Evolutionary conservation across 2,113 vertebrate genomes (phyloP).

Genomic region (Hypanus sabinus): DNA sequence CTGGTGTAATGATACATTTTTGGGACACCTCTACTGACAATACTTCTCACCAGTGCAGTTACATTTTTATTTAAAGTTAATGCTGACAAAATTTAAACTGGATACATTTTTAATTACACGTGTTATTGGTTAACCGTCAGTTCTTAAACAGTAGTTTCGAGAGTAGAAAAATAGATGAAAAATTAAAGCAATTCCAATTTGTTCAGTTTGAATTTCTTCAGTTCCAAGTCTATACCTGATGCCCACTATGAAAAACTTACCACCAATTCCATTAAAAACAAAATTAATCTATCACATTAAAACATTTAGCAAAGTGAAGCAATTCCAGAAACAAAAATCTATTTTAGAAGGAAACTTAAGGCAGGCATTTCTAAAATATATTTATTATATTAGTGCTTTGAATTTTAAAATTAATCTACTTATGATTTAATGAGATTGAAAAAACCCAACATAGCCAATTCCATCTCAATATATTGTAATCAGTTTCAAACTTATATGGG

Average conservation of each 20-base stretch:
- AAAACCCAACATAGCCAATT: background rate
- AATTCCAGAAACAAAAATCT: background rate
- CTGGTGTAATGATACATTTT: background rate
- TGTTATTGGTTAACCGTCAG: background rate
- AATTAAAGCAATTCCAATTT: background rate
- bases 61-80: background rate
- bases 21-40: background rate
- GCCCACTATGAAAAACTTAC: background rate
- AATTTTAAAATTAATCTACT: background rate
- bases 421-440: background rate
- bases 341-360: background rate
- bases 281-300: background rate
- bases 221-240: background rate
- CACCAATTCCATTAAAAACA: background rate
- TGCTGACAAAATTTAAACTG: background rate
- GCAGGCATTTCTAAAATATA: background rate
- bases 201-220: background rate
- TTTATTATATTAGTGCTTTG: background rate
- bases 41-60: background rate
- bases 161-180: background rate
- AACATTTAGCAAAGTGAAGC: background rate
- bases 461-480: background rate
- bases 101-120: background rate
- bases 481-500: background rate
- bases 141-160: background rate